Evolutionary conservation across 2,113 vertebrate genomes (phyloP).

Genomic region (Gavialis gangeticus): DNA sequence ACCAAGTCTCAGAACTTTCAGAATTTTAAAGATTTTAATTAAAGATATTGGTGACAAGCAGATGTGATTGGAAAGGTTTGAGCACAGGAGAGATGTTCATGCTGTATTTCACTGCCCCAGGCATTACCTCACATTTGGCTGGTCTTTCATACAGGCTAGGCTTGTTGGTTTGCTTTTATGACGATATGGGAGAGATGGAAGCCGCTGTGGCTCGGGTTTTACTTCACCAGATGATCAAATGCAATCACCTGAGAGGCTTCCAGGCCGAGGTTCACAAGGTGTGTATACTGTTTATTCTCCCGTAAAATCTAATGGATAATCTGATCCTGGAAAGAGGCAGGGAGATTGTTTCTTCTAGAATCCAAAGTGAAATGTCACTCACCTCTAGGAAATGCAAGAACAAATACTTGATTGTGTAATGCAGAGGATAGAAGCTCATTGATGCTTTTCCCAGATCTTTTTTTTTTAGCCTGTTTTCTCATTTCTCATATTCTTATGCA

Average conservation of each 20-base stretch:
- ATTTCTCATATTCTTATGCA: background rate
- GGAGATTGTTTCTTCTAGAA: background rate
- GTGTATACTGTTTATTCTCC: background rate
- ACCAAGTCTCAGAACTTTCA: background rate
- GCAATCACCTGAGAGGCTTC: constrained; percentile 80
- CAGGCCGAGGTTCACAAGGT: constrained; percentile 82
- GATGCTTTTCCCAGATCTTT: background rate
- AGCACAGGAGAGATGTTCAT: background rate
- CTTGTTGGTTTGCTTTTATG: constrained; percentile 86
- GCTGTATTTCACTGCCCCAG: background rate
- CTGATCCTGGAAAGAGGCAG: background rate
- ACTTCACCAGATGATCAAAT: constrained; percentile 88
- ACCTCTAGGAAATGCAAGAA: background rate
- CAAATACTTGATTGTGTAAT: background rate
- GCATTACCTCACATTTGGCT: background rate
- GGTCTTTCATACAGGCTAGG: constrained; percentile 76
- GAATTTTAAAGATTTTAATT: background rate
- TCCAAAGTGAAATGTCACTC: background rate
- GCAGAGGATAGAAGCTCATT: background rate
- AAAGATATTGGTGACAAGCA: background rate
- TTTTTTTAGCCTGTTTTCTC: constrained; percentile 17
- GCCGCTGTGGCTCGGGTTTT: constrained; percentile 77
- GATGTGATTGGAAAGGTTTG: background rate
- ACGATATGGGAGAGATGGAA: constrained; percentile 78
- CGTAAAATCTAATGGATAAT: background rate